Percentiles rank a stretch among this genome's conserved stretches.
These are phyloP conservation scores for Drosophila birchii DNA, from an alignment of 2,888 invertebrate genomes.

Conservation along the genomic window DNA sequence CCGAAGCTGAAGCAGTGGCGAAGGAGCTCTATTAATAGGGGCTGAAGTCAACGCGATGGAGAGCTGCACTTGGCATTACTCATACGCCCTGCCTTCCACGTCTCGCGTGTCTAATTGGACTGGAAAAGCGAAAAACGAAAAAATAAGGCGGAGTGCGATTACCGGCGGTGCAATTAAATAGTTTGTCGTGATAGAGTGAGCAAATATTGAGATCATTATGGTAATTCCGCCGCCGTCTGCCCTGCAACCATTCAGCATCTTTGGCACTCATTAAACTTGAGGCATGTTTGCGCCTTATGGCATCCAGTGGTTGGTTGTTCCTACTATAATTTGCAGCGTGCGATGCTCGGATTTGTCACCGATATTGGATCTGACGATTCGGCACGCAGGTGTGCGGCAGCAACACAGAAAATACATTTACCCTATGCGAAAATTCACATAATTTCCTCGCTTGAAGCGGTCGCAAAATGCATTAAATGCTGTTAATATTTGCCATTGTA, in stretches of 20 bases:
- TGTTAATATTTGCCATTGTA: conserved; percentile 39
- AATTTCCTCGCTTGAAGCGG: conserved; percentile 70
- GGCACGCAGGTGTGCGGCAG: conserved; percentile 73
- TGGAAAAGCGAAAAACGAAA: conserved; percentile 41
- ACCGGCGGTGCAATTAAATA: conserved; percentile 62
- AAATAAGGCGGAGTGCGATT: conserved; percentile 46
- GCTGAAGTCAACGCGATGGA: conserved; percentile 64
- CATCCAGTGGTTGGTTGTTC: neutral
- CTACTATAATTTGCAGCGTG: conserved; percentile 18
- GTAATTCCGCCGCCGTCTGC: conserved; percentile 58
- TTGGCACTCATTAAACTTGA: conserved; percentile 66
- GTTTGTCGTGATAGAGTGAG: conserved; percentile 74
- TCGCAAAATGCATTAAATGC: conserved; percentile 70
- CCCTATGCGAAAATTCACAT: conserved; percentile 62
- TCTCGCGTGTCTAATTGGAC: conserved; percentile 74
- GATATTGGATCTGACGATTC: conserved; percentile 58
- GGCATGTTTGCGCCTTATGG: conserved; percentile 39
- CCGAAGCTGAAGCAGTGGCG: neutral
- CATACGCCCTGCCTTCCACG: conserved; percentile 71
- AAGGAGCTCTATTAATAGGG: conserved; percentile 64
- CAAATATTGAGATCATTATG: conserved; percentile 81
- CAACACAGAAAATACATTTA: conserved; percentile 20
- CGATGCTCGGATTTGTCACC: conserved; percentile 58
- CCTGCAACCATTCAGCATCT: conserved; percentile 52
- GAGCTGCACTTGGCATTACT: conserved; percentile 64